Conservation (phyloP, 2,113 vertebrate genomes). For the Macrotis lagotis region DNA sequence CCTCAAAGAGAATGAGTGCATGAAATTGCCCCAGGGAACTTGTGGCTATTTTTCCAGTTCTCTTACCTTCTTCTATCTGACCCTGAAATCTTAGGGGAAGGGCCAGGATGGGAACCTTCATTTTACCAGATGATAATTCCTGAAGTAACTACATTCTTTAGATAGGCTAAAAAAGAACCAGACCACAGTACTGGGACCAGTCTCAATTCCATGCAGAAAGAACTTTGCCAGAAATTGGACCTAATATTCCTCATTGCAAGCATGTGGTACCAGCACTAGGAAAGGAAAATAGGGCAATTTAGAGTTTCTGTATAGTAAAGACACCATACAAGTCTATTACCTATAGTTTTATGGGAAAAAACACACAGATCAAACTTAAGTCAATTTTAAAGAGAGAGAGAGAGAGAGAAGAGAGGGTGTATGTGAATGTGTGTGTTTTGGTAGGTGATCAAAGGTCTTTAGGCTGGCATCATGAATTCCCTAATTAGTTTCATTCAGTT, state of each 20-base stretch:
- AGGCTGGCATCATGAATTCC: neutral
- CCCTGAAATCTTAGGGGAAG: neutral
- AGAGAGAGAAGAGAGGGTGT: too few species aligned
- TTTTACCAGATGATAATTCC: neutral
- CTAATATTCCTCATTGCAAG: slow-evolving; percentile 19
- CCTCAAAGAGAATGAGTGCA: neutral
- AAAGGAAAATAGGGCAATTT: neutral
- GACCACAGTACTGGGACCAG: neutral
- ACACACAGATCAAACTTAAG: neutral
- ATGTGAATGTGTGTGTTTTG: neutral
- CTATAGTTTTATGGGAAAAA: slow-evolving; percentile 7
- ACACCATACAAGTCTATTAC: neutral
- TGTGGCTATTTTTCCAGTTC: neutral
- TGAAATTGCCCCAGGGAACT: neutral
- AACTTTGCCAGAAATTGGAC: neutral
- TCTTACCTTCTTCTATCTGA: slow-evolving; percentile 24
- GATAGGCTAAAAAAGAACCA: slow-evolving; percentile 25
- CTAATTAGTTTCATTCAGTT: neutral
- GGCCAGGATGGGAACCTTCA: neutral
- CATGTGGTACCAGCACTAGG: neutral
- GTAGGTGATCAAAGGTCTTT: neutral
- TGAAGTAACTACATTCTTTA: slow-evolving; percentile 60
- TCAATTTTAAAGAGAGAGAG: slow-evolving; percentile 7
- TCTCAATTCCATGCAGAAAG: neutral
- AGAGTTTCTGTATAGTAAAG: neutral